phyloP scores from a whole-genome alignment of 2,113 vertebrate genomes.

The Daphoenositta chrysoptera region DNA sequence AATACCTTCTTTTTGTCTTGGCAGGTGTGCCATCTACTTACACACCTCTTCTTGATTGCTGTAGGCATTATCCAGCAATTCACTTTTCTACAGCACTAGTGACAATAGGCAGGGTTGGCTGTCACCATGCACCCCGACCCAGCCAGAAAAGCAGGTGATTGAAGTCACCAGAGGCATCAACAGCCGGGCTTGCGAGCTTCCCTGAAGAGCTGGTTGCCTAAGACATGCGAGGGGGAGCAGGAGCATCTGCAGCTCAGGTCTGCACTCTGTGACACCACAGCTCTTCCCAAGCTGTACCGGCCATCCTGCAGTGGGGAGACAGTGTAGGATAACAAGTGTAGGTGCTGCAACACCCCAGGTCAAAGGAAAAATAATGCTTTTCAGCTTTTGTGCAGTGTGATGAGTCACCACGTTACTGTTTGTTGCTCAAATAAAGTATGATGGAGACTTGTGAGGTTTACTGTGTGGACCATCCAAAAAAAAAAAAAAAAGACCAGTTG shows the following conservation, averaged over 20 bases:
- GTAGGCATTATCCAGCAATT: not conserved
- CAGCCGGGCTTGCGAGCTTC: not conserved
- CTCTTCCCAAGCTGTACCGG: not conserved
- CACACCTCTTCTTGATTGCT: not conserved
- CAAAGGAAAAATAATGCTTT: not conserved
- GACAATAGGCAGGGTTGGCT: not conserved
- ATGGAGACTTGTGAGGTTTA: not conserved
- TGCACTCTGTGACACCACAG: not conserved
- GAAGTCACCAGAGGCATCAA: not conserved
- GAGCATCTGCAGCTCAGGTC: not conserved
- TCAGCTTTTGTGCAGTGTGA: not conserved
- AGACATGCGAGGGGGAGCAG: rapidly evolving
- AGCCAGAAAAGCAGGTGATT: not conserved
- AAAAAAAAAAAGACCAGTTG: too few relatives aligned
- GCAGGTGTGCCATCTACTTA: not conserved
- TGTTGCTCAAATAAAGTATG: not conserved
- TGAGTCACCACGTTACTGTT: not conserved
- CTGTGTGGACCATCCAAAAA: not conserved
- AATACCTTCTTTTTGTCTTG: not conserved
- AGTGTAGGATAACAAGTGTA: not conserved
- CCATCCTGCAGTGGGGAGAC: not conserved
- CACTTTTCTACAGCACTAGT: not conserved
- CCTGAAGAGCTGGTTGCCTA: not conserved
- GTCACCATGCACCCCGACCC: not conserved
- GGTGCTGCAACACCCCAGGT: not conserved